phyloP scores from a whole-genome alignment of 2,888 invertebrate genomes.

The Zhengitettix transpicula region DNA sequence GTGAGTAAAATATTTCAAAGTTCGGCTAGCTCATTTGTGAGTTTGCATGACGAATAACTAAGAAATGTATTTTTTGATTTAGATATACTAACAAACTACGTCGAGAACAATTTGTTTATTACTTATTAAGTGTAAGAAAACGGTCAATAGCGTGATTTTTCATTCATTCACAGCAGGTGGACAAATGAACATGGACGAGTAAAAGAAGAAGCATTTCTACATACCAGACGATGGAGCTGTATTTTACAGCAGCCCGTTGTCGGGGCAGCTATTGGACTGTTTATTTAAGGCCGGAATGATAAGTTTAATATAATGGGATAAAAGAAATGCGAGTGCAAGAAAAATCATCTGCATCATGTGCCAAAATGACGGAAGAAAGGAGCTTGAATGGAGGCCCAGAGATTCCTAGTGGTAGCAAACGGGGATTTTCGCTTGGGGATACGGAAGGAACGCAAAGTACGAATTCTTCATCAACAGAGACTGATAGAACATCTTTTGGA shows the following conservation, averaged over 20 bases:
- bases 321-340: constrained; percentile 20
- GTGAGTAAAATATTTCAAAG: constrained; percentile 13
- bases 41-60: not conserved
- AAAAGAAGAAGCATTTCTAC: constrained; percentile 14
- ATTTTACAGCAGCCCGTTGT: constrained; percentile 13
- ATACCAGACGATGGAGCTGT: constrained; percentile 16
- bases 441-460: constrained; percentile 13
- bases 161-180: constrained; percentile 16
- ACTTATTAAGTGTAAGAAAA: too few species aligned
- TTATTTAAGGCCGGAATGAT: constrained; percentile 8
- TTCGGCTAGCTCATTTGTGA: constrained; percentile 12
- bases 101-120: too few species aligned
- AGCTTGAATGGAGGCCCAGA: constrained; percentile 18
- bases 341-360: constrained; percentile 19
- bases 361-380: constrained; percentile 21
- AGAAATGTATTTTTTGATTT: too few species aligned
- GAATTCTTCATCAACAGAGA: constrained; percentile 10
- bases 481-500: constrained; percentile 18
- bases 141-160: constrained; percentile 4
- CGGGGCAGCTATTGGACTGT: constrained; percentile 10
- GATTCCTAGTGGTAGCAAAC: constrained; percentile 14
- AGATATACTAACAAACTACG: too few species aligned
- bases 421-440: constrained; percentile 11
- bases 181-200: constrained; percentile 16
- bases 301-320: constrained; percentile 13